These are phyloP conservation scores for Oncorhynchus tshawytscha DNA, from an alignment of 2,113 vertebrate species.

Conservation along the genomic window DNA sequence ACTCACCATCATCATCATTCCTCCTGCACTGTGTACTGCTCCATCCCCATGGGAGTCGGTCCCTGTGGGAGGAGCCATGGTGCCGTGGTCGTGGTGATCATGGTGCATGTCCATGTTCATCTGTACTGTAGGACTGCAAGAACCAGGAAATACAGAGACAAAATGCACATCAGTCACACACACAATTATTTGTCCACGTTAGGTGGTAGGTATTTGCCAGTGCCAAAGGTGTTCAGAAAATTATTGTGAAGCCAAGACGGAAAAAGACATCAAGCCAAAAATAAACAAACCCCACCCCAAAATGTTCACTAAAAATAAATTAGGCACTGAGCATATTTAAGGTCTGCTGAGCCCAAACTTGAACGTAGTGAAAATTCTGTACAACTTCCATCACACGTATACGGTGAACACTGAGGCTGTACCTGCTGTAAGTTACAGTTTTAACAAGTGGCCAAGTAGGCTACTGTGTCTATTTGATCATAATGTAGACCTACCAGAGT, in stretches of 20 bases:
- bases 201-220: background rate
- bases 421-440: too few relatives aligned
- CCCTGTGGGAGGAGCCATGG: constrained; percentile 16
- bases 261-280: too few relatives aligned
- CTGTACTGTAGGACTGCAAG: background rate
- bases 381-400: too few relatives aligned
- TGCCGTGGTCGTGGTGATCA: constrained; percentile 9
- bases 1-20: constrained; percentile 76
- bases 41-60: background rate
- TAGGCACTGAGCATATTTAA: too few relatives aligned
- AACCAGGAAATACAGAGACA: background rate
- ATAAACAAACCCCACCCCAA: too few relatives aligned
- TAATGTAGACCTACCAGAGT: too few relatives aligned
- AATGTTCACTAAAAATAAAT: too few relatives aligned
- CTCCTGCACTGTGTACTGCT: constrained; percentile 19
- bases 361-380: too few relatives aligned
- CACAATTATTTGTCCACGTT: background rate
- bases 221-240: background rate
- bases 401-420: too few relatives aligned
- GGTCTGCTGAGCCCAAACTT: too few relatives aligned
- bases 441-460: too few relatives aligned
- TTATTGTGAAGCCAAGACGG: background rate
- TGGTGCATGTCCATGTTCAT: constrained; percentile 25
- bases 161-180: background rate
- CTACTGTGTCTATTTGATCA: too few relatives aligned